phyloP scores from a whole-genome alignment of 1,140 invertebrate species.

The Pseudomyrmex pallidus region DNA sequence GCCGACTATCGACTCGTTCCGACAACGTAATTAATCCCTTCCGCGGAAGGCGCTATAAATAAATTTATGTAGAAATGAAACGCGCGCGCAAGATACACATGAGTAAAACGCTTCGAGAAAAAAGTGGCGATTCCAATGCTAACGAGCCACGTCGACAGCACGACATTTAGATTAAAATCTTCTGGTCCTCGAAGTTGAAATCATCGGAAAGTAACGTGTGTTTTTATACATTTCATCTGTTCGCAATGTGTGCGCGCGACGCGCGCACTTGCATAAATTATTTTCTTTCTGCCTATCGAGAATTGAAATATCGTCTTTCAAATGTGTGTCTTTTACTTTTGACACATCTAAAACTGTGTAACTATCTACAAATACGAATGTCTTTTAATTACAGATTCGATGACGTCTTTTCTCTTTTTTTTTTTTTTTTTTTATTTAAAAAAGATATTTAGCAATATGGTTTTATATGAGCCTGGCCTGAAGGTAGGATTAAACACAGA shows the following conservation, averaged over 20 bases:
- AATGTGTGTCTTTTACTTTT: not conserved
- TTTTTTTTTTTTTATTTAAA: not conserved
- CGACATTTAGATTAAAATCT: constrained; percentile 35
- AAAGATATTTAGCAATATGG: not conserved
- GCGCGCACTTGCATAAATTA: not conserved
- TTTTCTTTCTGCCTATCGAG: not conserved
- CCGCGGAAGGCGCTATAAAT: constrained; percentile 20
- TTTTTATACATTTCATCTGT: not conserved
- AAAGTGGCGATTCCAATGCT: not conserved
- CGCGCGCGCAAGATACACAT: not conserved
- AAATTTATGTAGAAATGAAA: constrained; percentile 19
- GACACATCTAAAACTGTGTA: not conserved
- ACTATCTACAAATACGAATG: not conserved
- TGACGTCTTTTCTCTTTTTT: too few relatives aligned
- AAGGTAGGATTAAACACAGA: not conserved
- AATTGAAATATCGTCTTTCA: not conserved
- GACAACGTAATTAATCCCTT: constrained; percentile 39
- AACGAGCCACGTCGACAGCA: not conserved
- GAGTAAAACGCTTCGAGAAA: not conserved
- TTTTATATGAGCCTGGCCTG: not conserved
- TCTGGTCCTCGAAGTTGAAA: constrained; percentile 3
- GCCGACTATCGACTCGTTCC: constrained; percentile 17
- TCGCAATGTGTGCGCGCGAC: not conserved
- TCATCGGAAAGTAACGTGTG: not conserved
- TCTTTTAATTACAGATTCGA: not conserved